These are phyloP conservation scores for Falcaria lacertinaria DNA, from an alignment of 2,888 invertebrate genomes.

Conservation along the genomic window DNA sequence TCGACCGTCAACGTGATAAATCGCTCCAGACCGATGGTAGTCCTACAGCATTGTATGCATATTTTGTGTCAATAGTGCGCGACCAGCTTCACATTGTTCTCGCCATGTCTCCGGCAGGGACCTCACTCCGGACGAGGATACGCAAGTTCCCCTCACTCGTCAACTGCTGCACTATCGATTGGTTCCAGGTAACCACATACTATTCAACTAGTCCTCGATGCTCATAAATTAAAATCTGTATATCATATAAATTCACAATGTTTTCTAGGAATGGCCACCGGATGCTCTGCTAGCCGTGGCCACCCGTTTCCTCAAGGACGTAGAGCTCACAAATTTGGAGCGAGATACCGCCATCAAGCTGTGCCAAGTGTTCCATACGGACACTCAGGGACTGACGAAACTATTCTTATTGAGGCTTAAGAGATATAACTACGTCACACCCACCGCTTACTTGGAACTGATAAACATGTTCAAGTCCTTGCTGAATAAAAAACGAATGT, in stretches of 20 bases:
- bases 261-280: conserved; percentile 90
- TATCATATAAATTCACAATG: not conserved
- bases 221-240: no score
- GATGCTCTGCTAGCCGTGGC: conserved; percentile 95
- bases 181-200: conserved; percentile 94
- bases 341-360: conserved; percentile 89
- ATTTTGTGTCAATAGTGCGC: conserved; percentile 91
- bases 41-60: conserved; percentile 92
- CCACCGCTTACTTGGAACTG: conserved; percentile 94
- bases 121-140: conserved; percentile 88
- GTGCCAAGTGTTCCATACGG: conserved; percentile 94
- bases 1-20: conserved; percentile 93
- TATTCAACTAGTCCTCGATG: no score
- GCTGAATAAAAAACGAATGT: conserved; percentile 86
- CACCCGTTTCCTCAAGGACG: conserved; percentile 87
- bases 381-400: conserved; percentile 85
- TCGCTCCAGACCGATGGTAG: conserved; percentile 95
- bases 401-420: conserved; percentile 82
- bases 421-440: conserved; percentile 93
- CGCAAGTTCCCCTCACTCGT: conserved; percentile 95
- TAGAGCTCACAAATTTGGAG: conserved; percentile 88
- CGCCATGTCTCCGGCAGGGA: conserved; percentile 95
- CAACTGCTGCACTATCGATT: conserved; percentile 97
- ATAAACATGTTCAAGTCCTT: conserved; percentile 93
- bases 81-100: conserved; percentile 94